These are phyloP conservation scores for Rhinoraja longicauda DNA, from an alignment of 2,797 vertebrate genomes.

Conservation along the genomic window DNA sequence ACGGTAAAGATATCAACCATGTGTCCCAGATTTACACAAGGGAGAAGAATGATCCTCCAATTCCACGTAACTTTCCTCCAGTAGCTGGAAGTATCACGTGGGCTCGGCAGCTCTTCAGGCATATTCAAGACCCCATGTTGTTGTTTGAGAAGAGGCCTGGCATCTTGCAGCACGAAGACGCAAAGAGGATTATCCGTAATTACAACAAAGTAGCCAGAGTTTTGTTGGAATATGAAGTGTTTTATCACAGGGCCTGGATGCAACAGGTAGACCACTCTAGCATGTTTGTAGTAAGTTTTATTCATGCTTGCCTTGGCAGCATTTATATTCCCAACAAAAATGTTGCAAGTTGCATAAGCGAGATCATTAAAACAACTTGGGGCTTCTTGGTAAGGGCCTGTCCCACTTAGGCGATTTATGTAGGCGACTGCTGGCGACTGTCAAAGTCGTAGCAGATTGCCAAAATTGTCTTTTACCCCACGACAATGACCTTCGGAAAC, in stretches of 20 bases:
- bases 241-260: conserved; percentile 79
- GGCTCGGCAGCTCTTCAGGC: conserved; percentile 77
- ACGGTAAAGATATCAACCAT: conserved; percentile 73
- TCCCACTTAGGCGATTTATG: too few relatives aligned
- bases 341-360: neutral
- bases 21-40: conserved; percentile 69
- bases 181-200: conserved; percentile 70
- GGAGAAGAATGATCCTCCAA: conserved; percentile 76
- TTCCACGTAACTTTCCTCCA: conserved; percentile 74
- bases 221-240: conserved; percentile 78
- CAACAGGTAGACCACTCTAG: conserved; percentile 62
- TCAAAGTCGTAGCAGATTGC: too few relatives aligned
- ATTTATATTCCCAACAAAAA: neutral
- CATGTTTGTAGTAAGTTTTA: neutral
- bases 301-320: neutral
- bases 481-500: too few relatives aligned
- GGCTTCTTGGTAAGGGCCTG: neutral
- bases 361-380: neutral
- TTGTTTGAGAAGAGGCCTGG: conserved; percentile 67
- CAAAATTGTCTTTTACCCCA: too few relatives aligned
- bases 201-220: conserved; percentile 77
- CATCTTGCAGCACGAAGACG: conserved; percentile 66
- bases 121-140: conserved; percentile 79
- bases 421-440: too few relatives aligned
- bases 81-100: conserved; percentile 80